These are phyloP conservation scores for Andrena bicolor DNA, from an alignment of 2,888 invertebrate species.

Conservation along the genomic window DNA sequence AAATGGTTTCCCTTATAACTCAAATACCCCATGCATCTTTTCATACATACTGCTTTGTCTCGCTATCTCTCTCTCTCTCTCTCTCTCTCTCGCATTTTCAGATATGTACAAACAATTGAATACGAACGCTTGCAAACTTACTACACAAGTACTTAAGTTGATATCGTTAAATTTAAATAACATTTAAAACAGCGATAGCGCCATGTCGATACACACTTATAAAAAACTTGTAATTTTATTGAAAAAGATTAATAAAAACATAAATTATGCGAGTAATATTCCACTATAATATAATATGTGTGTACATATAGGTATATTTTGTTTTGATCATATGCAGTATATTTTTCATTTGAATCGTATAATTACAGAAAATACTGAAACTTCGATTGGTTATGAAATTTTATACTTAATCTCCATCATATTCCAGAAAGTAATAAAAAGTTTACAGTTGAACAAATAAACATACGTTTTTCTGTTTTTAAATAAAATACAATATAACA, in stretches of 20 bases:
- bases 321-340: constrained; percentile 62
- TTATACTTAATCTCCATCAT: constrained; percentile 31
- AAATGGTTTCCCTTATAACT: not conserved
- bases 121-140: not conserved
- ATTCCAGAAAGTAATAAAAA: constrained; percentile 46
- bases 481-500: constrained; percentile 65
- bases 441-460: constrained; percentile 61
- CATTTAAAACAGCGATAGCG: not conserved
- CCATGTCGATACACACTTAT: constrained; percentile 19
- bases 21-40: not conserved
- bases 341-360: constrained; percentile 58
- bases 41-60: not conserved
- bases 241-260: constrained; percentile 80
- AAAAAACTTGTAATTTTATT: constrained; percentile 75
- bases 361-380: constrained; percentile 56
- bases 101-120: not conserved
- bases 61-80: too few species aligned
- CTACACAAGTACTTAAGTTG: not conserved
- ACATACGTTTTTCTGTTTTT: constrained; percentile 32
- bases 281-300: constrained; percentile 71
- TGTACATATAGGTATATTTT: constrained; percentile 26
- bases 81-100: not conserved
- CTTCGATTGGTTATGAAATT: constrained; percentile 42
- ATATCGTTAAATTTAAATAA: constrained; percentile 19
- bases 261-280: constrained; percentile 77